phyloP scores from a whole-genome alignment of 2,888 invertebrate species.

The Cryptosula pallasiana region DNA sequence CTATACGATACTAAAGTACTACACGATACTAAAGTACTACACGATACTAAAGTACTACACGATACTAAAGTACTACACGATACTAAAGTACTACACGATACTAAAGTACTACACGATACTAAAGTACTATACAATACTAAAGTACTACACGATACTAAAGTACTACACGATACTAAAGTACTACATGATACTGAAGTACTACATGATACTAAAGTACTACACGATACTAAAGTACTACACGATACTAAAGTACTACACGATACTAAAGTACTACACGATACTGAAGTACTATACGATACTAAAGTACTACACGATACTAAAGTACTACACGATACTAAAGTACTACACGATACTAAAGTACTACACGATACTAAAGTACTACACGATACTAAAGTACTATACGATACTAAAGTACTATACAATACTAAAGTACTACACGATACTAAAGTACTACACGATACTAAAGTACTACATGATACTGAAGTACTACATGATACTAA shows the following conservation, averaged over 20 bases:
- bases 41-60: not conserved
- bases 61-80: not conserved
- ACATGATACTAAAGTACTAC: not conserved
- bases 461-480: not conserved
- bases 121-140: not conserved
- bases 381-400: not conserved
- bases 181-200: not conserved
- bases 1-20: not conserved
- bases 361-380: not conserved
- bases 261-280: not conserved
- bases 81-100: not conserved
- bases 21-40: not conserved
- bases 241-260: not conserved
- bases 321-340: not conserved
- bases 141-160: not conserved
- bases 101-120: not conserved
- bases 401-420: not conserved
- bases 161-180: not conserved
- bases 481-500: not conserved
- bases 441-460: not conserved
- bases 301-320: not conserved
- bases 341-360: not conserved
- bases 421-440: too few species aligned
- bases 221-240: not conserved
- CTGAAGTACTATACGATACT: not conserved